These are phyloP conservation scores for Pandemis cinnamomeana DNA, from an alignment of 2,888 invertebrate genomes.

Conservation along the genomic window DNA sequence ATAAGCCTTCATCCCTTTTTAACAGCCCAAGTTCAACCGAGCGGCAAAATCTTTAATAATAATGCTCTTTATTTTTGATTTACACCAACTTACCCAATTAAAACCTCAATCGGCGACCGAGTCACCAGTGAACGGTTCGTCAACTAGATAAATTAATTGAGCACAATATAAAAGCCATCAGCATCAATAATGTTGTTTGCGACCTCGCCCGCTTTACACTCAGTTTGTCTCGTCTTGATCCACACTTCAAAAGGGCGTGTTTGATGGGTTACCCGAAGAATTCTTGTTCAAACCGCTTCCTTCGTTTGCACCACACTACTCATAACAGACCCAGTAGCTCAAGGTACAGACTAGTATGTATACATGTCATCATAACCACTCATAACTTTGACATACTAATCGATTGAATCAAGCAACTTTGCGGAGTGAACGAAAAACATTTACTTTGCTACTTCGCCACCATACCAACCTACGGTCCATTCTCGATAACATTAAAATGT, in stretches of 20 bases:
- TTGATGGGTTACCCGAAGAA: conserved; percentile 39
- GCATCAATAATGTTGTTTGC: conserved; percentile 37
- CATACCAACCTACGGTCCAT: too few species aligned
- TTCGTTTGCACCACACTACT: conserved; percentile 27
- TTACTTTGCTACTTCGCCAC: too few species aligned
- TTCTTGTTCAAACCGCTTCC: conserved; percentile 36
- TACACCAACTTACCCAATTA: not conserved
- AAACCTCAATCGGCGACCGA: conserved; percentile 10
- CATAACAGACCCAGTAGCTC: conserved; percentile 8
- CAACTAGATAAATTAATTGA: conserved; percentile 19
- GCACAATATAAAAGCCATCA: conserved; percentile 28
- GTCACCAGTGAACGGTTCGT: conserved; percentile 1
- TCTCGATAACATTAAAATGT: too few species aligned
- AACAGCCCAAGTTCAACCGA: too few species aligned
- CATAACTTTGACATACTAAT: too few species aligned
- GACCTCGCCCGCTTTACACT: conserved; percentile 24
- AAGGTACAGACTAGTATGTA: not conserved
- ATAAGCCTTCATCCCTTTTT: too few species aligned
- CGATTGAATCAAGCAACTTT: too few species aligned
- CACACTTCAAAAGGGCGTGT: conserved; percentile 36
- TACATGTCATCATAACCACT: too few species aligned
- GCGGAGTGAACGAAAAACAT: too few species aligned
- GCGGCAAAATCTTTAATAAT: too few species aligned
- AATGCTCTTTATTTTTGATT: not conserved
- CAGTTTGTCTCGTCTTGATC: conserved; percentile 24